Percentiles rank a stretch among this genome's conserved stretches.
These are phyloP conservation scores for Papilio polyxenes DNA, from an alignment of 1,140 invertebrate species.

Conservation along the genomic window DNA sequence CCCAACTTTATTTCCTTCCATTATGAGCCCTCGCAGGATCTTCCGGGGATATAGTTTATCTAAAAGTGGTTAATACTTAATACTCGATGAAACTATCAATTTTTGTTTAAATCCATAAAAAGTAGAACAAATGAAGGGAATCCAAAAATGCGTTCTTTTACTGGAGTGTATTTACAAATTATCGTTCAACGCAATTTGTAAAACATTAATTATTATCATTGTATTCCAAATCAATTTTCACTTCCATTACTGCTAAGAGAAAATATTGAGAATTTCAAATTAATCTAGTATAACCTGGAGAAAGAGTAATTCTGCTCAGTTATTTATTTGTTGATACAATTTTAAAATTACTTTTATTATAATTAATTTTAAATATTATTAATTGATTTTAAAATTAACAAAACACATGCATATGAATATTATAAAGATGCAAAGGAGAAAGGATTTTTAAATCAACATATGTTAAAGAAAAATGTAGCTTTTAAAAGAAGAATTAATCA, in stretches of 20 bases:
- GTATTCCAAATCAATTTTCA: background rate
- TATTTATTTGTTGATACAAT: too few relatives aligned
- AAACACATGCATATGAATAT: too few relatives aligned
- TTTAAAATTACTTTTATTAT: too few relatives aligned
- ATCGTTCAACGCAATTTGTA: background rate
- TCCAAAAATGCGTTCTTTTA: background rate
- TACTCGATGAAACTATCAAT: too few relatives aligned
- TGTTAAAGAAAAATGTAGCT: background rate
- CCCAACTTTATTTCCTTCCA: too few relatives aligned
- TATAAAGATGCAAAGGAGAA: too few relatives aligned
- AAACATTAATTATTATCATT: background rate
- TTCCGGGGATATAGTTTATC: too few relatives aligned
- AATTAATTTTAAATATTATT: too few relatives aligned
- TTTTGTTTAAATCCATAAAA: too few relatives aligned
- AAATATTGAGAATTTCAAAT: background rate
- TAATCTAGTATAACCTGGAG: background rate
- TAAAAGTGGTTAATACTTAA: too few relatives aligned
- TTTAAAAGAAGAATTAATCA: background rate
- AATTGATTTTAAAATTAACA: too few relatives aligned
- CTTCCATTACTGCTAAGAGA: background rate
- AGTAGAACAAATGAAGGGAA: background rate
- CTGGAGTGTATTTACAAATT: background rate
- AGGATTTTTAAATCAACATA: background rate
- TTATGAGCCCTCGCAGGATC: too few relatives aligned
- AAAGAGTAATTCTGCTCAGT: background rate